These are phyloP conservation scores for Parus major DNA, from an alignment of 2,113 vertebrate species.

Conservation along the genomic window DNA sequence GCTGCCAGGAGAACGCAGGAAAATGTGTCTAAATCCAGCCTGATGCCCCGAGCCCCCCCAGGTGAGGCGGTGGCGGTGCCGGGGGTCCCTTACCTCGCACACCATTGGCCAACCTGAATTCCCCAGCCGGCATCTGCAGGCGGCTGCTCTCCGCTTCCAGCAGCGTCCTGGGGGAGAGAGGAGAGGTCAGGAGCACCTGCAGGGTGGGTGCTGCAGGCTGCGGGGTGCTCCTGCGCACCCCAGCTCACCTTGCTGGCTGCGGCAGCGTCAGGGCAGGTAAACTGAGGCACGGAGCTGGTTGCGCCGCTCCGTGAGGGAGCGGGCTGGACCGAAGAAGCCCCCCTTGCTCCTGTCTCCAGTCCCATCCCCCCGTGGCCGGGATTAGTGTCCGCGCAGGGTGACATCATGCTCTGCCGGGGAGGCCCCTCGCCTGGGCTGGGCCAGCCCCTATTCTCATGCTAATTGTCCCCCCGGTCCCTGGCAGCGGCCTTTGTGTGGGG, in stretches of 20 bases:
- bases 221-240: neutral
- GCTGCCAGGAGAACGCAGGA: neutral
- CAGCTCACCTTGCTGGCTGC: neutral
- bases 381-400: constrained; percentile 19
- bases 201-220: neutral
- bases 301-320: accelerated
- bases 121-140: constrained; percentile 34
- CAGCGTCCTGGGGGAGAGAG: constrained; percentile 62
- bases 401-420: constrained; percentile 68
- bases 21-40: neutral
- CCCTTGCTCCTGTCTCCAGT: neutral
- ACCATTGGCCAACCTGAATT: constrained; percentile 15
- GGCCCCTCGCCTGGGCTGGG: neutral
- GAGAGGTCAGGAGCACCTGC: too few species aligned
- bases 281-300: neutral
- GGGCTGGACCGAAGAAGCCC: neutral
- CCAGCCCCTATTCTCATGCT: constrained; percentile 77
- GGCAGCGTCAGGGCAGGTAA: neutral
- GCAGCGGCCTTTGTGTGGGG: constrained; percentile 60
- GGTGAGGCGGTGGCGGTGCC: accelerated
- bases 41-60: neutral
- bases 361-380: neutral
- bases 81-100: constrained; percentile 61
- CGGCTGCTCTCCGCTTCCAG: constrained; percentile 76
- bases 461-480: constrained; percentile 48